phyloP scores from a whole-genome alignment of 2,888 invertebrate genomes.

The Nephrotoma flavescens region DNA sequence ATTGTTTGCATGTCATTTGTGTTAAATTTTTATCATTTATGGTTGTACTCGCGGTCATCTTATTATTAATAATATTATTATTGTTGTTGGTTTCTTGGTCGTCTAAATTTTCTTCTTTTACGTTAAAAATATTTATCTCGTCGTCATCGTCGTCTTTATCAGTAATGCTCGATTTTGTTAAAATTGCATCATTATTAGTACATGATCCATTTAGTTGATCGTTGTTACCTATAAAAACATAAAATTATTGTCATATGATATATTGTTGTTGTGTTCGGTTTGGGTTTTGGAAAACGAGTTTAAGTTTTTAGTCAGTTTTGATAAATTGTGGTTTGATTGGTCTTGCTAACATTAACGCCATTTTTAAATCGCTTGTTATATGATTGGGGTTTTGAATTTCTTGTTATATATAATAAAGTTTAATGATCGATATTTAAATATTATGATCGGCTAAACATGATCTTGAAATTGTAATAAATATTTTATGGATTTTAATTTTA shows the following conservation, averaged over 20 bases:
- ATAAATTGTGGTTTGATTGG: neutral
- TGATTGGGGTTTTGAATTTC: neutral
- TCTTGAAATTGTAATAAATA: neutral
- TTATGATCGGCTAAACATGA: neutral
- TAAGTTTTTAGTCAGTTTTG: neutral
- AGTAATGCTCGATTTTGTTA: neutral
- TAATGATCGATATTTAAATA: neutral
- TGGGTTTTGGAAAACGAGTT: neutral
- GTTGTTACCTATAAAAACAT: neutral
- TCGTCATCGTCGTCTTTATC: neutral
- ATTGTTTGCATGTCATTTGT: conserved; percentile 1
- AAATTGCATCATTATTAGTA: neutral
- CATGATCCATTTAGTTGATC: neutral
- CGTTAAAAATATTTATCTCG: neutral
- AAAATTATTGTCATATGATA: neutral
- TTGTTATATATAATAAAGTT: neutral
- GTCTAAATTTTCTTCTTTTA: neutral
- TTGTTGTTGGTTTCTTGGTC: neutral
- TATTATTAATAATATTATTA: neutral
- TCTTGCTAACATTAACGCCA: neutral
- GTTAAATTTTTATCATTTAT: neutral
- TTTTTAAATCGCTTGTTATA: neutral
- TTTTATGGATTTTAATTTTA: neutral
- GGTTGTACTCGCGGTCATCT: neutral
- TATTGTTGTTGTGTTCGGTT: neutral